Percentiles rank a stretch among this genome's conserved stretches.
phyloP scores from a whole-genome alignment of 1,140 invertebrate genomes.

The Plectrocnemia conspersa region DNA sequence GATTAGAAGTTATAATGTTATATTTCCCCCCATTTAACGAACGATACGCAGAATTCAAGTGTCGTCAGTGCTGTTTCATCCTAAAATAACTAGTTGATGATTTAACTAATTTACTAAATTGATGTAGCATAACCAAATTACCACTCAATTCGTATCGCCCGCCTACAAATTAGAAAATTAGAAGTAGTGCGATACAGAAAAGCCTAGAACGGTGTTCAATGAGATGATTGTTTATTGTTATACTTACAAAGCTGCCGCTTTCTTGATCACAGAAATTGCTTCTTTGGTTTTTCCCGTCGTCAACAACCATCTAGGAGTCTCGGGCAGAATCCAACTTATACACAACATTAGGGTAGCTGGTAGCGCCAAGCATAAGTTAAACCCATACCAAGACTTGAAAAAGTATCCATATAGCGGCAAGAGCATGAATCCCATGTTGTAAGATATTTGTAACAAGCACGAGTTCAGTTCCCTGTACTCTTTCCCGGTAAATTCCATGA shows the following conservation, averaged over 20 bases:
- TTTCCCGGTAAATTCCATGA: constrained; percentile 39
- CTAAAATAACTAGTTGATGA: too few relatives aligned
- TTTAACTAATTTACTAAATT: too few relatives aligned
- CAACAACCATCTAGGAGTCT: constrained; percentile 52
- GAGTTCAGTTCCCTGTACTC: constrained; percentile 50
- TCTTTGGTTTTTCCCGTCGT: constrained; percentile 49
- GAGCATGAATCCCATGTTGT: constrained; percentile 43
- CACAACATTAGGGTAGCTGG: constrained; percentile 37
- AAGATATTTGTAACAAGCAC: constrained; percentile 49
- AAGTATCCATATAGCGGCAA: constrained; percentile 46
- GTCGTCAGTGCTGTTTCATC: too few relatives aligned
- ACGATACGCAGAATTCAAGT: too few relatives aligned
- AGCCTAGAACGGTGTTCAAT: constrained; percentile 21
- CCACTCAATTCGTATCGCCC: constrained; percentile 40
- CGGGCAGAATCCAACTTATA: constrained; percentile 46
- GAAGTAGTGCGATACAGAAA: constrained; percentile 24
- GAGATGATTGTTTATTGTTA: constrained; percentile 40
- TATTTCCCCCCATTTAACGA: too few relatives aligned
- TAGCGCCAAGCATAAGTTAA: constrained; percentile 35
- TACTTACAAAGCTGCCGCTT: constrained; percentile 42
- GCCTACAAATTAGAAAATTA: constrained; percentile 19
- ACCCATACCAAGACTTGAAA: constrained; percentile 41
- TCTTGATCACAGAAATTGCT: constrained; percentile 43
- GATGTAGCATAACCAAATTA: too few relatives aligned
- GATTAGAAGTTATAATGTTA: too few relatives aligned